These are phyloP conservation scores for Cataglyphis livida DNA, from an alignment of 2,888 invertebrate species.

Conservation along the genomic window DNA sequence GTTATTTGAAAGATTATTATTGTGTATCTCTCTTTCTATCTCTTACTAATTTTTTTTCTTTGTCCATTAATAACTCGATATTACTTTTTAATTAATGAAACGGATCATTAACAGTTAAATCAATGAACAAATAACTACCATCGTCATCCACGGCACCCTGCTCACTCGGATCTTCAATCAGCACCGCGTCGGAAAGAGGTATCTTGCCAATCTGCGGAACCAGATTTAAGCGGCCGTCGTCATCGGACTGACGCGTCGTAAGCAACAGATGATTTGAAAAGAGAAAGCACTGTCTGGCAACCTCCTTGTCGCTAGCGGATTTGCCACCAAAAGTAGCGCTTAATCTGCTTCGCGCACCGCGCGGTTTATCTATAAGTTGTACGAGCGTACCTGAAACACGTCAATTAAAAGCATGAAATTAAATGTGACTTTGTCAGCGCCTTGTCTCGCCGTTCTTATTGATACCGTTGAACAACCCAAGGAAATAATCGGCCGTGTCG, in stretches of 20 bases:
- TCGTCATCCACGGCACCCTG: slow-evolving; percentile 89
- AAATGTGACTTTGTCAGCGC: background rate
- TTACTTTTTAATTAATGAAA: background rate
- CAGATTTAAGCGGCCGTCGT: slow-evolving; percentile 94
- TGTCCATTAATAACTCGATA: background rate
- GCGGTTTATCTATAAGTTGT: slow-evolving; percentile 90
- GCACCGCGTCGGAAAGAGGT: slow-evolving; percentile 93
- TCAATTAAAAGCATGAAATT: background rate
- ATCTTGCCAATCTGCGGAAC: slow-evolving; percentile 93
- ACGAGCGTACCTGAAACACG: slow-evolving; percentile 89
- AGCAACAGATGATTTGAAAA: slow-evolving; percentile 96
- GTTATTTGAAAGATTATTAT: background rate
- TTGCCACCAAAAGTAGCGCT: slow-evolving; percentile 87
- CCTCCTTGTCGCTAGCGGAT: slow-evolving; percentile 88
- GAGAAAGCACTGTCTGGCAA: slow-evolving; percentile 93
- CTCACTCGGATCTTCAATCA: slow-evolving; percentile 94
- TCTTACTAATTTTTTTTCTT: background rate
- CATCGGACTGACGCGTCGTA: slow-evolving; percentile 90
- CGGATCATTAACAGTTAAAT: background rate
- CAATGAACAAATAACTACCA: slow-evolving; percentile 84
- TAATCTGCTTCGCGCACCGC: slow-evolving; percentile 87
- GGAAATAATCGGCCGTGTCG: background rate
- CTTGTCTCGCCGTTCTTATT: background rate
- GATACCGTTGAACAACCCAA: background rate
- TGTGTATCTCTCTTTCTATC: background rate